phyloP scores from a whole-genome alignment of 1,140 invertebrate species.

The Pogonomyrmex barbatus region DNA sequence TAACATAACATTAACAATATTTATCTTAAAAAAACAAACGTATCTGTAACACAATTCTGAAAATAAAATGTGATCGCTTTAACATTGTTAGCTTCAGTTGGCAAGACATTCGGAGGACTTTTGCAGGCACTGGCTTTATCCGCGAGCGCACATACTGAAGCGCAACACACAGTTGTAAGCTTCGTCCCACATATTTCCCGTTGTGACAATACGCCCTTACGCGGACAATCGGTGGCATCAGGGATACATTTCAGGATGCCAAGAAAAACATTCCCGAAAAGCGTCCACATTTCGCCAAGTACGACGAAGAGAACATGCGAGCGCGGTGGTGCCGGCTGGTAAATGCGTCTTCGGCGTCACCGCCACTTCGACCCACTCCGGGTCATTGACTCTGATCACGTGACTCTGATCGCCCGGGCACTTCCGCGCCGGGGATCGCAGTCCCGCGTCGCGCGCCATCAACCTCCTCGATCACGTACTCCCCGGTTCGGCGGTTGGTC shows the following conservation, averaged over 20 bases:
- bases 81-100: constrained; percentile 45
- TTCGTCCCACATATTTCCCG: constrained; percentile 24
- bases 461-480: constrained; percentile 69
- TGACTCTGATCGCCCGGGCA: neutral
- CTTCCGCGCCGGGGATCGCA: neutral
- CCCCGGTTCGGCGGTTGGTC: constrained; percentile 82
- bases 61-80: neutral
- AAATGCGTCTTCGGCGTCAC: neutral
- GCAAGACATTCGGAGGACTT: neutral
- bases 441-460: neutral
- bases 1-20: neutral
- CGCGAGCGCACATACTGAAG: neutral
- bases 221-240: constrained; percentile 60
- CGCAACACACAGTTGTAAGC: neutral
- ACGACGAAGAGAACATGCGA: constrained; percentile 74
- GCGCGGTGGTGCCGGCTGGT: constrained; percentile 2
- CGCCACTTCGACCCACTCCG: too few species aligned
- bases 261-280: constrained; percentile 83
- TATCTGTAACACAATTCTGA: neutral
- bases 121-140: constrained; percentile 52
- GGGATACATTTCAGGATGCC: constrained; percentile 75
- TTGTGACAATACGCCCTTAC: constrained; percentile 47
- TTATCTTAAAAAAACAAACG: neutral
- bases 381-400: neutral
- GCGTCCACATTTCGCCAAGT: constrained; percentile 86